Percentiles rank a stretch among this genome's conserved stretches.
These are phyloP conservation scores for Camponotus pennsylvanicus DNA, from an alignment of 1,140 invertebrate species.

Conservation along the genomic window DNA sequence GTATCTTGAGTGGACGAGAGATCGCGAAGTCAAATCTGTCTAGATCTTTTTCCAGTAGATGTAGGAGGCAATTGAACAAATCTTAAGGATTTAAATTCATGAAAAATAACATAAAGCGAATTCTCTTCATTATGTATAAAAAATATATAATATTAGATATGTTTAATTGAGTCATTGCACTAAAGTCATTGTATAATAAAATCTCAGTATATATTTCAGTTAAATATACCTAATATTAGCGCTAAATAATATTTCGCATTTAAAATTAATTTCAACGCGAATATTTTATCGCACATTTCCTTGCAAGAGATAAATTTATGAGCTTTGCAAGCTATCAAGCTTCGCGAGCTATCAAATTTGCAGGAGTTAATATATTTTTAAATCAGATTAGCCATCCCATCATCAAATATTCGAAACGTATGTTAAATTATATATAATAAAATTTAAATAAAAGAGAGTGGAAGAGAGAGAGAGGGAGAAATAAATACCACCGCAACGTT, in stretches of 20 bases:
- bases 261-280: background rate
- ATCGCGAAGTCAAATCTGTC: background rate
- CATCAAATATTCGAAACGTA: background rate
- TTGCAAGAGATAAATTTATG: background rate
- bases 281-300: background rate
- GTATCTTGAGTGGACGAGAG: conserved; percentile 50
- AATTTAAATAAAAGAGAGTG: background rate
- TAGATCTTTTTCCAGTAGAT: background rate
- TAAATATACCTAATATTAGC: no score
- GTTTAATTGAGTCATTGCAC: no score
- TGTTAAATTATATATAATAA: conserved; percentile 24
- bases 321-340: background rate
- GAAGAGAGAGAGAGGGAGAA: no score
- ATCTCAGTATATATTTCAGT: no score
- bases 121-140: background rate
- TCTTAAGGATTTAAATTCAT: background rate
- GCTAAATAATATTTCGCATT: background rate
- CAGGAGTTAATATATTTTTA: conserved; percentile 34
- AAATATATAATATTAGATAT: background rate
- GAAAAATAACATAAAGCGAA: background rate
- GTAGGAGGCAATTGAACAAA: background rate
- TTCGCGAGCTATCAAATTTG: conserved; percentile 10
- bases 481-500: background rate
- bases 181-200: no score
- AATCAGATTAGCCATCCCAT: conserved; percentile 15